Percentiles rank a stretch among this genome's conserved stretches.
phyloP scores from a whole-genome alignment of 2,888 invertebrate genomes.

The Diaperis boleti region DNA sequence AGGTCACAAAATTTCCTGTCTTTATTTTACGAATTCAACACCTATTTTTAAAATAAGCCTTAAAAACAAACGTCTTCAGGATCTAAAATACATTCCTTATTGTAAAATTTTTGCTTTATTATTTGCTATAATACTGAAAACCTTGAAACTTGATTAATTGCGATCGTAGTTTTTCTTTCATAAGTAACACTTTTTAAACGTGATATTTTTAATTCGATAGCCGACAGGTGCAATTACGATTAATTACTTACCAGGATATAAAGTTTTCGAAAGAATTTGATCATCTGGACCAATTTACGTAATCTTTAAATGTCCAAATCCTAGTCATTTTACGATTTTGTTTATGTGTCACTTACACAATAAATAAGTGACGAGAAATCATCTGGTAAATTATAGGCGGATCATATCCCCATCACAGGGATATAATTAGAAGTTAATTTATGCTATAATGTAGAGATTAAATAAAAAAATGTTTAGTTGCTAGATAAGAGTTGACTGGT shows the following conservation, averaged over 20 bases:
- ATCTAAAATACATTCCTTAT: too few relatives aligned
- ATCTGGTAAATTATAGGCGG: not conserved
- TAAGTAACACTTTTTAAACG: not conserved
- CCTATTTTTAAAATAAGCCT: too few relatives aligned
- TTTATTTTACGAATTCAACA: too few relatives aligned
- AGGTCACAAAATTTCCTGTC: too few relatives aligned
- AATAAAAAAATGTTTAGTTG: slow-evolving; percentile 18
- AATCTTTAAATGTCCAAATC: not conserved
- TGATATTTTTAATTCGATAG: slow-evolving; percentile 2
- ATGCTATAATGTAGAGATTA: slow-evolving; percentile 19
- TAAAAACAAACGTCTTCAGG: too few relatives aligned
- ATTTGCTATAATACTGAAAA: too few relatives aligned
- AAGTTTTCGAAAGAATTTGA: slow-evolving; percentile 8
- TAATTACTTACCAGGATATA: slow-evolving; percentile 4
- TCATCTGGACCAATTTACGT: slow-evolving; percentile 17
- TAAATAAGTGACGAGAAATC: slow-evolving; percentile 7
- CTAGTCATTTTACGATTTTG: not conserved
- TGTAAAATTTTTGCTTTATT: too few relatives aligned
- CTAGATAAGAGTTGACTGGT: slow-evolving; percentile 8
- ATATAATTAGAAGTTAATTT: slow-evolving; percentile 20
- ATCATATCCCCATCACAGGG: slow-evolving; percentile 3
- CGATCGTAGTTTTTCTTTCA: not conserved
- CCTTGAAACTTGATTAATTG: slow-evolving; percentile 2
- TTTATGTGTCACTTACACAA: not conserved
- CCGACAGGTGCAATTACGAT: not conserved